Base-by-base conservation (phyloP, 2,113 vertebrate genomes). In the Peromyscus maniculatus region DNA sequence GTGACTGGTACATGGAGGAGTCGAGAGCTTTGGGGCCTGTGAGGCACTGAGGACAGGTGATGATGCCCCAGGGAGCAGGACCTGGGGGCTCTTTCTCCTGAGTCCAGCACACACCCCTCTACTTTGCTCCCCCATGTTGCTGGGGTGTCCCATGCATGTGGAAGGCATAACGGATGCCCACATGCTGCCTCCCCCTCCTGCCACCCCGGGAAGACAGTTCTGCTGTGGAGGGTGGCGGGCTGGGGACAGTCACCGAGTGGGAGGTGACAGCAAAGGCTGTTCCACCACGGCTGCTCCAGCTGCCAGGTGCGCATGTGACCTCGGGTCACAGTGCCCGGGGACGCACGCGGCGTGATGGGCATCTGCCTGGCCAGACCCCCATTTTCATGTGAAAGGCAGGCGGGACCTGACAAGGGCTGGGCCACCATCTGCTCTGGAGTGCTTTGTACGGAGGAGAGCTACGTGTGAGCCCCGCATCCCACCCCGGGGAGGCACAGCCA, bases 351-450 rank as follows among this genome's bases (percentile, higher is more conserved):
- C 28, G 1, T 39, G 39, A 52, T 62, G 84, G 80, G 55, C 97
- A 77, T 91, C 82, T 93, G 90, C 57, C 59, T 78, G 57, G 75
- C 39, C 0, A 86, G 0, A 19, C 33, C 79, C 77, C 31, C 62
- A 62, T 94, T 94, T 80, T 90, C 90, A 78, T 49, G 93, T 69
- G 90, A 89, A 94, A 87, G 91, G 74, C 88, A 52, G 64, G 69
- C 0, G 0, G 87, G 90, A 39, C 2, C 0, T 36, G 93, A 31
- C 11, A 0, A 11, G 80, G 72, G 39, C 46, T 26, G 2, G 46
- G 21, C 52, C 67, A 1, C 96, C 95, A 97, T 96, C 96, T 97
- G 97, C 87, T 82, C 28, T 10, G 4, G 66, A 91, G 88, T 62
- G 87, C 36, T 4, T 8, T 79, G 88, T 83, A 31, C 10, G 36